These are phyloP conservation scores for Drosophila crucigera DNA, from an alignment of 2,888 invertebrate species.

Conservation along the genomic window DNA sequence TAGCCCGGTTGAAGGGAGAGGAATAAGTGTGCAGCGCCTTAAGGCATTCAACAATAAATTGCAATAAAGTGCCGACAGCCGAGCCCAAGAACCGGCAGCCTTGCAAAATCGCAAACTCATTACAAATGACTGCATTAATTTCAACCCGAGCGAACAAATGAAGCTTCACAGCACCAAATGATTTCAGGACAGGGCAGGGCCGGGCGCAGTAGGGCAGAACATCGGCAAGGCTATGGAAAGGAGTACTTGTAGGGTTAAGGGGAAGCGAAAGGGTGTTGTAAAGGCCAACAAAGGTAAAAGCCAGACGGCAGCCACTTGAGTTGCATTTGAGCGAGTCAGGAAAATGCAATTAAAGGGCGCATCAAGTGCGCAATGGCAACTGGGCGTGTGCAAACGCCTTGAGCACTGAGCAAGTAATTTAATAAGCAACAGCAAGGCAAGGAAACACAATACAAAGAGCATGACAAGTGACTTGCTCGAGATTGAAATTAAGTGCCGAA, in stretches of 20 bases:
- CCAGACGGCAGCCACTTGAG: constrained; percentile 69
- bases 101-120: constrained; percentile 70
- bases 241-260: background rate
- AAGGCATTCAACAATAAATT: constrained; percentile 73
- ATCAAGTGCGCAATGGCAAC: constrained; percentile 53
- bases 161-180: constrained; percentile 52
- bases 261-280: constrained; percentile 7
- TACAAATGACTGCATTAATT: constrained; percentile 82
- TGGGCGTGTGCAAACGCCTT: constrained; percentile 37
- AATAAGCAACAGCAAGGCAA: constrained; percentile 58
- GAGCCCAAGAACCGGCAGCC: constrained; percentile 31
- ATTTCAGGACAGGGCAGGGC: constrained; percentile 15
- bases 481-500: constrained; percentile 69
- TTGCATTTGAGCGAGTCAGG: constrained; percentile 65
- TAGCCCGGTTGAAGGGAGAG: constrained; percentile 15
- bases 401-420: constrained; percentile 60
- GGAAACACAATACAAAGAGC: constrained; percentile 64
- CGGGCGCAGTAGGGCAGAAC: constrained; percentile 4
- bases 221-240: background rate
- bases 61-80: constrained; percentile 51
- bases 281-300: constrained; percentile 53
- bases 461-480: constrained; percentile 48
- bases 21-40: constrained; percentile 28
- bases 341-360: constrained; percentile 76
- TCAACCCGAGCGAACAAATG: constrained; percentile 72